Conservation (phyloP, 2,888 invertebrate genomes). For the Lasiommata megera region DNA sequence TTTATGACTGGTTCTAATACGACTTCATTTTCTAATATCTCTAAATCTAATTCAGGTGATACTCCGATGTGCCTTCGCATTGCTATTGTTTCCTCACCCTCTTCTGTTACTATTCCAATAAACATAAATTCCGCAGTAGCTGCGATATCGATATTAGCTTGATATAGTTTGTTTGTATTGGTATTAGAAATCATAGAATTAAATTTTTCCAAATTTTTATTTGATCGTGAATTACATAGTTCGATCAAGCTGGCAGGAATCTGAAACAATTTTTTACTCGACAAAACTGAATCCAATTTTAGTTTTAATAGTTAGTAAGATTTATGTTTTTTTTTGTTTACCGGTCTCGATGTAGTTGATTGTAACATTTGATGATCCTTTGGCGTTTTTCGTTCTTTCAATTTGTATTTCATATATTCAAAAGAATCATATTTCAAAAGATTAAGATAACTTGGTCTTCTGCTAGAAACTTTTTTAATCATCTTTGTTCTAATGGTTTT, state of each 20-base stretch:
- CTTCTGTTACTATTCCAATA: constrained; percentile 56
- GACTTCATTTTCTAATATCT: constrained; percentile 41
- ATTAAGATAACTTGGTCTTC: constrained; percentile 34
- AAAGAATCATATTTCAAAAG: constrained; percentile 36
- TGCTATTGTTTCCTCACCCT: constrained; percentile 52
- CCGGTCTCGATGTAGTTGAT: constrained; percentile 49
- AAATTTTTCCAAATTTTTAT: constrained; percentile 21
- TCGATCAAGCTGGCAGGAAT: constrained; percentile 58
- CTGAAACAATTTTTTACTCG: constrained; percentile 41
- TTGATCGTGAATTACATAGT: constrained; percentile 46
- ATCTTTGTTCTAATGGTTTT: constrained; percentile 38
- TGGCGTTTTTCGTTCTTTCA: constrained; percentile 34
- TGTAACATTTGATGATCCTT: constrained; percentile 35
- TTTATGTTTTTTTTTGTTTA: constrained; percentile 32
- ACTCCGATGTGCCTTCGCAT: constrained; percentile 55
- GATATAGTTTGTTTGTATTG: constrained; percentile 18
- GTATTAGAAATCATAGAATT: constrained; percentile 5
- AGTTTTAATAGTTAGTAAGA: neutral
- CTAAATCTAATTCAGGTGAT: constrained; percentile 40
- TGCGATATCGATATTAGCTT: constrained; percentile 35
- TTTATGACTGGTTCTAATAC: constrained; percentile 42
- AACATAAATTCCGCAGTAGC: constrained; percentile 50
- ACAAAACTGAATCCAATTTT: neutral
- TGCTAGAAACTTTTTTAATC: constrained; percentile 37
- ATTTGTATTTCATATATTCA: constrained; percentile 31